A percentile compares a stretch with the other conserved stretches of the same genome.
Evolutionary conservation across 2,113 vertebrate genomes (phyloP).

Genomic region (Lonchura striata): DNA sequence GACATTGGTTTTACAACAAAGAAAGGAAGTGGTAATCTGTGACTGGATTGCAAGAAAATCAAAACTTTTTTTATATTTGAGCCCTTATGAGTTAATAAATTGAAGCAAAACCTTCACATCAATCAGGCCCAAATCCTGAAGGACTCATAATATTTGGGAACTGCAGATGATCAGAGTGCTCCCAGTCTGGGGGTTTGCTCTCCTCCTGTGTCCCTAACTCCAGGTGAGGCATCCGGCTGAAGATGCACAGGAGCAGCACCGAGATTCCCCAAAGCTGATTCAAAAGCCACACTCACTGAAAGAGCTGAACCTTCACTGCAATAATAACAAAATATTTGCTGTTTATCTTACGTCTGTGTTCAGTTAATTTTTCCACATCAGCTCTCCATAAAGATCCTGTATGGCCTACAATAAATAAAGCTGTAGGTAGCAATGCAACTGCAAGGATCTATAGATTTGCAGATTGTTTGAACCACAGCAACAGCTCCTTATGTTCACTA

Average conservation of each 20-base stretch:
- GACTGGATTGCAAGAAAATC: not conserved
- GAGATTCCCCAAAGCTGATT: not conserved
- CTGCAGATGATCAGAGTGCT: not conserved
- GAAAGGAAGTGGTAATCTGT: not conserved
- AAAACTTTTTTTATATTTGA: not conserved
- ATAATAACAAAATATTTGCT: not conserved
- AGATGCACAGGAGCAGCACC: not conserved
- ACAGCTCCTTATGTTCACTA: not conserved
- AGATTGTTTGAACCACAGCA: not conserved
- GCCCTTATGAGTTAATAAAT: not conserved
- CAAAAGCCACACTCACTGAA: not conserved
- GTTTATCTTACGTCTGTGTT: not conserved
- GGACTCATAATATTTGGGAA: not conserved
- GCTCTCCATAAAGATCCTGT: not conserved
- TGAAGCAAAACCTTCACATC: not conserved
- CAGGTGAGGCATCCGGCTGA: not conserved
- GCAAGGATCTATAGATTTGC: not conserved
- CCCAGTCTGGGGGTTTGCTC: not conserved
- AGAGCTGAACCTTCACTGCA: not conserved
- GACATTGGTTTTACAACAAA: not conserved
- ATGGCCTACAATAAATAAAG: not conserved
- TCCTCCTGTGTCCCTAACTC: not conserved
- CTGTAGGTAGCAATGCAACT: not conserved
- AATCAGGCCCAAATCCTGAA: not conserved
- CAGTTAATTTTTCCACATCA: not conserved